Evolutionary conservation across 2,888 invertebrate genomes (phyloP).

Genomic region (Oligia strigilis): DNA sequence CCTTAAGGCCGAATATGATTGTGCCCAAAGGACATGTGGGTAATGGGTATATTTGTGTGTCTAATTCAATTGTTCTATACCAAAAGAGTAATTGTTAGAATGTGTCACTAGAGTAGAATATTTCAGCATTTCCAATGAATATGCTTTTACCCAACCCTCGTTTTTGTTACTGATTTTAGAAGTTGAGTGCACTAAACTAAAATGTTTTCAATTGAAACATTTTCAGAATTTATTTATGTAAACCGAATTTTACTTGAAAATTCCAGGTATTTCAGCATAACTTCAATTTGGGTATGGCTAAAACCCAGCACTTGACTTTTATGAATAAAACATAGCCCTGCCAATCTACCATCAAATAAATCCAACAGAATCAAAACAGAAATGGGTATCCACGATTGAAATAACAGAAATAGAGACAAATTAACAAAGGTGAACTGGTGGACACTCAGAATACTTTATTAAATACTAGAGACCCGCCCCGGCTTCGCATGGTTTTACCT

Average conservation of each 20-base stretch:
- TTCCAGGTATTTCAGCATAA: not conserved
- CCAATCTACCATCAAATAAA: not conserved
- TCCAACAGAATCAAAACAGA: not conserved
- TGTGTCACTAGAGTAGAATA: not conserved
- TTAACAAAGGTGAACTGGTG: not conserved
- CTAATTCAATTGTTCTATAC: conserved; percentile 48
- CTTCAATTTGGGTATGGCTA: conserved; percentile 5
- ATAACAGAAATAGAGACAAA: not conserved
- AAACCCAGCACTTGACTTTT: not conserved
- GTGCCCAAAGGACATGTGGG: conserved; percentile 34
- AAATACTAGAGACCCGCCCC: not conserved
- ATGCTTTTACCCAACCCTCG: conserved; percentile 16
- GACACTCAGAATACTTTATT: not conserved
- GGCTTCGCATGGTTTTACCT: not conserved
- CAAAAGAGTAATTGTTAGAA: conserved; percentile 25
- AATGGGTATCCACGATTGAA: not conserved
- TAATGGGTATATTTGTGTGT: conserved; percentile 27
- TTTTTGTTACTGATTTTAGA: conserved; percentile 26
- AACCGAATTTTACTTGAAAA: conserved; percentile 3
- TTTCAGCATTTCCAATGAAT: conserved; percentile 9
- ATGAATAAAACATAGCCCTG: conserved; percentile 12
- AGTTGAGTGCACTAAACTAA: conserved; percentile 27
- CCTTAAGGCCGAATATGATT: conserved; percentile 22
- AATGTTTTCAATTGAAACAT: conserved; percentile 21
- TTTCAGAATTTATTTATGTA: conserved; percentile 8